Evolutionary conservation across 2,797 vertebrate species (phyloP).

Genomic region (Cryptoprocta ferox): DNA sequence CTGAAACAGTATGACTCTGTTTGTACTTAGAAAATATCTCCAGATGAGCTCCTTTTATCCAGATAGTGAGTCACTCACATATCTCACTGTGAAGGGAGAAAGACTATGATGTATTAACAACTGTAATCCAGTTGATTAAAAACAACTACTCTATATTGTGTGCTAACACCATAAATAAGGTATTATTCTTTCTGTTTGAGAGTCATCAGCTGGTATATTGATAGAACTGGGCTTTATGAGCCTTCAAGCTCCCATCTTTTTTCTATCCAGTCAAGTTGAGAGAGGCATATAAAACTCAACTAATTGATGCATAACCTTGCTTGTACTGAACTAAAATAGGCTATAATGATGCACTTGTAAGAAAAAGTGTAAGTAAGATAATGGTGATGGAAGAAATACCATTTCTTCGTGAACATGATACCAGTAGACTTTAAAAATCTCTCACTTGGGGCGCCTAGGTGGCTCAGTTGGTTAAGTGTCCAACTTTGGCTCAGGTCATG

Average conservation of each 20-base stretch:
- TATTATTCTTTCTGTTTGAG: background rate
- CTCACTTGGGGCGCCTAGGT: background rate
- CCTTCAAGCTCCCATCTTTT: background rate
- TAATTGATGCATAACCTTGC: background rate
- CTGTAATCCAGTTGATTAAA: background rate
- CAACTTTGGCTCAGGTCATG: too few species aligned
- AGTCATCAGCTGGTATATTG: background rate
- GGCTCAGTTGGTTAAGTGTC: too few species aligned
- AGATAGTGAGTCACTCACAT: background rate
- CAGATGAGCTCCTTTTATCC: background rate
- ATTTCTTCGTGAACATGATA: constrained; percentile 26
- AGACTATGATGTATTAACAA: background rate
- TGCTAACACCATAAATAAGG: background rate
- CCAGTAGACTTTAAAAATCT: background rate
- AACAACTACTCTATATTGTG: background rate
- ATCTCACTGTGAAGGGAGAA: background rate
- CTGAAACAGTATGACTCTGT: background rate
- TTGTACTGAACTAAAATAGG: background rate
- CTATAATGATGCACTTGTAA: background rate
- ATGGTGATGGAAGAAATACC: background rate
- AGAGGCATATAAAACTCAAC: background rate
- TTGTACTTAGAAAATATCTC: background rate
- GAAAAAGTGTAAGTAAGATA: background rate
- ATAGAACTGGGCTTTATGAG: background rate
- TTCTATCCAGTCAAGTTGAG: background rate